phyloP scores from a whole-genome alignment of 2,113 vertebrate genomes.

The Lophotis ruficrista region DNA sequence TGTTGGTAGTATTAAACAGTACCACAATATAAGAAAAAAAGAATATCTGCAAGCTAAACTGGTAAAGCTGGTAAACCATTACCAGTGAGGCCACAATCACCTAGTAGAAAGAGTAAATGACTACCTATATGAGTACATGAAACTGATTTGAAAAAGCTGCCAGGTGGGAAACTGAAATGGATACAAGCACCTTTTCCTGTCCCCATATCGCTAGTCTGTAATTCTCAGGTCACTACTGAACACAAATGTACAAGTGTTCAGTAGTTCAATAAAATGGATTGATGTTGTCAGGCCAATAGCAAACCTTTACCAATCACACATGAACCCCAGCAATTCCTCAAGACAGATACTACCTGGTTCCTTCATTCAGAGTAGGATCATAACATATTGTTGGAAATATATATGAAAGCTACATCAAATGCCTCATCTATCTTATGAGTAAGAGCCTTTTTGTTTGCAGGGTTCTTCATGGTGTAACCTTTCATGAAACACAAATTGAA shows the following conservation, averaged over 20 bases:
- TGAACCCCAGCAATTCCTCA: neutral
- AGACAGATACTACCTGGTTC: neutral
- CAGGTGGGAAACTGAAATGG: neutral
- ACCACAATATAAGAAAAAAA: neutral
- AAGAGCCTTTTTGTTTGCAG: neutral
- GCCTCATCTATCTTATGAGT: neutral
- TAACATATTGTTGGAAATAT: neutral
- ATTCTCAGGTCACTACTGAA: neutral
- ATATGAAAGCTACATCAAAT: neutral
- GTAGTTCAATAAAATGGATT: neutral
- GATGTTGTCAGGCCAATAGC: neutral
- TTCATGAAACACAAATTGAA: neutral
- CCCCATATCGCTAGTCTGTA: fast-evolving
- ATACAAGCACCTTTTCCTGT: neutral
- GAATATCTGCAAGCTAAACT: neutral
- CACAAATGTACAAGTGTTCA: neutral
- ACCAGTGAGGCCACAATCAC: neutral
- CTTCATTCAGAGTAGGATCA: neutral
- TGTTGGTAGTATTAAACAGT: neutral
- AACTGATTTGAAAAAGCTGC: neutral
- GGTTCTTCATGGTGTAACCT: neutral
- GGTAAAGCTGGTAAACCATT: neutral
- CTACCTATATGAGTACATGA: neutral
- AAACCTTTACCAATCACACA: neutral
- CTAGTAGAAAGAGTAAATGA: neutral